phyloP scores from a whole-genome alignment of 2,888 invertebrate genomes.

The Sphinx pinastri region DNA sequence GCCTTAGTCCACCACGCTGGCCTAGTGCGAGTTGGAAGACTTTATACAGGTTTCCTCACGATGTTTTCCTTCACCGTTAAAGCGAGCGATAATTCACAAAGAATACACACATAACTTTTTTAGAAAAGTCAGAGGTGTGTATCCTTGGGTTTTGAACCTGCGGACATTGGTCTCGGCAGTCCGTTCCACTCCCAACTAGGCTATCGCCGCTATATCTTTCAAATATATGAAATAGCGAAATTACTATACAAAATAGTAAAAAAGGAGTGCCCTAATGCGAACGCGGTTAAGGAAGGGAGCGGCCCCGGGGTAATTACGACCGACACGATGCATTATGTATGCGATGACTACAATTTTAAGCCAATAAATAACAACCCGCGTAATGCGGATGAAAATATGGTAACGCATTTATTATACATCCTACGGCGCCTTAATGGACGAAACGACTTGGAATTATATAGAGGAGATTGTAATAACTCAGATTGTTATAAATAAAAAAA shows the following conservation, averaged over 20 bases:
- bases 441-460: conserved; percentile 44
- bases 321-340: conserved; percentile 75
- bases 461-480: conserved; percentile 43
- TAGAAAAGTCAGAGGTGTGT: too few species aligned
- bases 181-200: too few species aligned
- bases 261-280: conserved; percentile 40
- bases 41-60: too few species aligned
- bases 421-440: conserved; percentile 51
- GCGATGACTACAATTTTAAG: conserved; percentile 81
- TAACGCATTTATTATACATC: conserved; percentile 74
- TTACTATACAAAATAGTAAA: neutral
- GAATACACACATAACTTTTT: too few species aligned
- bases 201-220: too few species aligned
- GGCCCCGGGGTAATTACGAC: conserved; percentile 67
- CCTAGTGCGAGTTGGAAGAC: too few species aligned
- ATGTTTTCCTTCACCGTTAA: too few species aligned
- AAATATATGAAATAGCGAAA: neutral
- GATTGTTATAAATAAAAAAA: too few species aligned
- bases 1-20: too few species aligned
- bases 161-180: too few species aligned
- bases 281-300: conserved; percentile 43
- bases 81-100: too few species aligned
- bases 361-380: conserved; percentile 76
- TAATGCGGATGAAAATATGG: conserved; percentile 77
- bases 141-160: too few species aligned